A percentile compares a stretch with the other conserved stretches of the same genome.
phyloP scores from a whole-genome alignment of 2,797 vertebrate genomes.

The Chrosomus eos region DNA sequence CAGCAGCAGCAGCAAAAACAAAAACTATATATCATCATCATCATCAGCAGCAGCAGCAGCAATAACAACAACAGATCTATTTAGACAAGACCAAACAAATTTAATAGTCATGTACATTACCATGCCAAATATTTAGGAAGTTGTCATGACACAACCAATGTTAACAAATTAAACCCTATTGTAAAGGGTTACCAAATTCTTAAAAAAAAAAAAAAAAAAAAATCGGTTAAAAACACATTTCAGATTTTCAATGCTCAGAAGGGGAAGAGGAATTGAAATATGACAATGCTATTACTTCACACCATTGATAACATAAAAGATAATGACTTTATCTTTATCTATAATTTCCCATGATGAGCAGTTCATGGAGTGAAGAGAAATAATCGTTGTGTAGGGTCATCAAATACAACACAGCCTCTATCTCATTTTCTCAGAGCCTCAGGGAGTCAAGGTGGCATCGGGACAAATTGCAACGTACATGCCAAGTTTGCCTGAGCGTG shows the following conservation, averaged over 20 bases:
- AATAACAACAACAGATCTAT: no score
- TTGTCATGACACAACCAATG: not conserved
- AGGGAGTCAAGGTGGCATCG: conserved; percentile 26
- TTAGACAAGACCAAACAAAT: no score
- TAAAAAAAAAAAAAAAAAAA: not conserved
- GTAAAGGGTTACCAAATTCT: not conserved
- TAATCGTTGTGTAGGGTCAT: not conserved
- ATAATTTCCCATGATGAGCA: not conserved
- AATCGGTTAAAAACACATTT: not conserved
- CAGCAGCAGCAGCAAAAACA: no score
- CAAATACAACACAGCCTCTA: not conserved
- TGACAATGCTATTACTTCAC: not conserved
- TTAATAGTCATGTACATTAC: not conserved
- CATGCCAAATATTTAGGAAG: not conserved
- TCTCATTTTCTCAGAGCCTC: conserved; percentile 15
- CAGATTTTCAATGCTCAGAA: not conserved
- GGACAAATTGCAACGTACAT: conserved; percentile 12
- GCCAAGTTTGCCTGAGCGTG: conserved; percentile 30
- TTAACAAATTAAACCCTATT: not conserved
- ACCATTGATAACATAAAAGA: not conserved
- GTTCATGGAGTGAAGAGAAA: conserved; percentile 5
- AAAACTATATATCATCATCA: no score
- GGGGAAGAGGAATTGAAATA: not conserved
- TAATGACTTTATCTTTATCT: not conserved
- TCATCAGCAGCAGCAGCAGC: no score